Evolutionary conservation across 2,797 vertebrate genomes (phyloP).

Genomic region (Eulemur albifrons): DNA sequence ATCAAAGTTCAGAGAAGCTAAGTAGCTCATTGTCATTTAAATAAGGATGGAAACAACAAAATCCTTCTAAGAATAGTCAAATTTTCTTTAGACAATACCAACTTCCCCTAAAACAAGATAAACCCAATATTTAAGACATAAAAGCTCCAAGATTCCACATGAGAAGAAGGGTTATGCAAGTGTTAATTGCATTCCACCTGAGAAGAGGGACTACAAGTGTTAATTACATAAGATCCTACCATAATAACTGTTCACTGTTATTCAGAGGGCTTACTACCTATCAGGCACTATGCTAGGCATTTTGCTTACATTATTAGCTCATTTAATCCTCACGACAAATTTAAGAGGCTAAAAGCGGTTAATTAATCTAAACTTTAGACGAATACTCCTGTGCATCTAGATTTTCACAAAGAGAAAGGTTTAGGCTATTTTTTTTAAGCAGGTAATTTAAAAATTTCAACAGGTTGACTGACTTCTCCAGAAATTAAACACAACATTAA

Average conservation of each 20-base stretch:
- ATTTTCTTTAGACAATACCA: not conserved
- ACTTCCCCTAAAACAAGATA: not conserved
- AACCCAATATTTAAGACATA: not conserved
- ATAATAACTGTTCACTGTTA: not conserved
- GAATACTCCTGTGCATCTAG: not conserved
- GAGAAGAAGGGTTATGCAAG: not conserved
- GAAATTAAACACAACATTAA: not conserved
- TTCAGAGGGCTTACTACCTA: not conserved
- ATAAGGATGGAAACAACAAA: not conserved
- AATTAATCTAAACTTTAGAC: not conserved
- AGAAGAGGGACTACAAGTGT: not conserved
- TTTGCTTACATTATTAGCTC: not conserved
- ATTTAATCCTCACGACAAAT: conserved; percentile 26
- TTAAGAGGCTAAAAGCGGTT: conserved; percentile 25
- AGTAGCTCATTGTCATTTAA: not conserved
- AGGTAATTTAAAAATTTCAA: conserved; percentile 17
- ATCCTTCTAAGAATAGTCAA: not conserved
- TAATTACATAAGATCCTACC: not conserved
- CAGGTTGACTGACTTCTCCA: not conserved
- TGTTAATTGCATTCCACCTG: not conserved
- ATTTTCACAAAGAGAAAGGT: not conserved
- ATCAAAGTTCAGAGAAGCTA: not conserved
- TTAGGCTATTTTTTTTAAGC: conserved; percentile 3
- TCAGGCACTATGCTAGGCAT: not conserved
- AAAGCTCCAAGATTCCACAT: not conserved